A percentile compares a stretch with the other conserved stretches of the same genome.
phyloP scores from a whole-genome alignment of 92 coral and sea anemone genomes.

The Epizoanthus rinbou region DNA sequence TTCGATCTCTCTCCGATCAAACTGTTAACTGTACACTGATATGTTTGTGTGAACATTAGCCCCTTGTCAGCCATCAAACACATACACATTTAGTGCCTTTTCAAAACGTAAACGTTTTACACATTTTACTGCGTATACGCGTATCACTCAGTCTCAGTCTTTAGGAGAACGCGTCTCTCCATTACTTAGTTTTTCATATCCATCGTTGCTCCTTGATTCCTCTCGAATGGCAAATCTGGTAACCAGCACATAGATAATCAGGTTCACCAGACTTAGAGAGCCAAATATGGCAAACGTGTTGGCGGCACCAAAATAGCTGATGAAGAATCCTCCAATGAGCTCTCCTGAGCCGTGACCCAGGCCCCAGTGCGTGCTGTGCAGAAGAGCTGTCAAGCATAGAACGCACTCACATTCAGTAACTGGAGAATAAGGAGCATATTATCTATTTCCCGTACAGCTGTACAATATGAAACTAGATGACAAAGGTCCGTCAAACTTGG shows the following conservation, averaged over 20 bases:
- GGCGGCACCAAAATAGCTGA: slow-evolving; percentile 81
- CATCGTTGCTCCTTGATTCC: slow-evolving; percentile 32
- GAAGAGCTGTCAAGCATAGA: slow-evolving; percentile 59
- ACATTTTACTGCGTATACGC: too few species aligned
- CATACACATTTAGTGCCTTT: too few species aligned
- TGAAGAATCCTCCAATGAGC: slow-evolving; percentile 87
- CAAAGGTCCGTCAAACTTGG: too few species aligned
- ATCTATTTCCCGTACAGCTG: neutral
- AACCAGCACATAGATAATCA: slow-evolving; percentile 68
- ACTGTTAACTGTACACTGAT: too few species aligned
- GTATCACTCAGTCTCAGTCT: slow-evolving; percentile 3
- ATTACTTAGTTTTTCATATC: slow-evolving; percentile 42
- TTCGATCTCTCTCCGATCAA: too few species aligned
- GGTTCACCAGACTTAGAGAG: slow-evolving; percentile 59
- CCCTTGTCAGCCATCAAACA: too few species aligned
- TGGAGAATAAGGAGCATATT: neutral
- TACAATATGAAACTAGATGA: too few species aligned
- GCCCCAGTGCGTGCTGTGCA: slow-evolving; percentile 92
- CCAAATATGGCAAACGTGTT: slow-evolving; percentile 82
- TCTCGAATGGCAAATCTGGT: slow-evolving; percentile 49
- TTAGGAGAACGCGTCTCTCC: neutral
- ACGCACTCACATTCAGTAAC: neutral
- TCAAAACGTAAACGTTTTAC: too few species aligned
- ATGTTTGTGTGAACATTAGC: too few species aligned
- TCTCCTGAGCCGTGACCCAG: slow-evolving; percentile 94